Evolutionary conservation across 1,140 invertebrate species (phyloP), one percentile per base, ranked within the genome.

Genomic region (Cotesia typhae): DNA sequence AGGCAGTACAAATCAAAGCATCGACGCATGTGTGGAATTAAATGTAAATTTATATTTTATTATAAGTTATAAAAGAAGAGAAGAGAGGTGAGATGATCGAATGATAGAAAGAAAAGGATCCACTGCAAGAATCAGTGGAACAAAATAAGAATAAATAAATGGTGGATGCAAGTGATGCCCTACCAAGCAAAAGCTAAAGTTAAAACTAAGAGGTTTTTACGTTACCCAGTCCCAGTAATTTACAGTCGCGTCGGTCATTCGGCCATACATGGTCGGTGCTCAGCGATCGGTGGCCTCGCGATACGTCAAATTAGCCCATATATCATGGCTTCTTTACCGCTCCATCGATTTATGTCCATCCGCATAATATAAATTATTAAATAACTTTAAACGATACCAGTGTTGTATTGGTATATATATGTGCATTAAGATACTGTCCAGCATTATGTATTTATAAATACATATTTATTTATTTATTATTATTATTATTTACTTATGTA

Each of bases 351-450:
- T 87, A 87, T 87, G 84, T 83, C 77, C 77, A 67, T 75, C 79
- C 79, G 83, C 83, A 85, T 86, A 85, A 87, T 86, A 85, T 87
- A 85, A 85, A 86, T 87, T 87, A 87, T 86, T 86, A 86, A 87
- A 87, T 85, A 83, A 82, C 75, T 41, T 77, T 76, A 53, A 35
- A 47, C 71, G 36, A 72, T 67, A 67, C 64, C 57, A 36, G 47
- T 57, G 17, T 37, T 12, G 7, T 35, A 14, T 67, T 72, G 6
- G 9, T 37, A 20, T 38, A 67, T 66, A 60, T 47, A 71, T 61
- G 12, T 53, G 63, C 41, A 3, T 63, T 28, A 12, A 57, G 12
- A n/a, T 14, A 41, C 20, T 60, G n/a, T 35, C 4, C 53, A 17
- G n/a, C 53, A 55, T 55, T 65, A 65, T 65, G 9, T 52, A n/a